These are phyloP conservation scores for Percopsis transmontana DNA, from an alignment of 2,113 vertebrate species.

Conservation along the genomic window DNA sequence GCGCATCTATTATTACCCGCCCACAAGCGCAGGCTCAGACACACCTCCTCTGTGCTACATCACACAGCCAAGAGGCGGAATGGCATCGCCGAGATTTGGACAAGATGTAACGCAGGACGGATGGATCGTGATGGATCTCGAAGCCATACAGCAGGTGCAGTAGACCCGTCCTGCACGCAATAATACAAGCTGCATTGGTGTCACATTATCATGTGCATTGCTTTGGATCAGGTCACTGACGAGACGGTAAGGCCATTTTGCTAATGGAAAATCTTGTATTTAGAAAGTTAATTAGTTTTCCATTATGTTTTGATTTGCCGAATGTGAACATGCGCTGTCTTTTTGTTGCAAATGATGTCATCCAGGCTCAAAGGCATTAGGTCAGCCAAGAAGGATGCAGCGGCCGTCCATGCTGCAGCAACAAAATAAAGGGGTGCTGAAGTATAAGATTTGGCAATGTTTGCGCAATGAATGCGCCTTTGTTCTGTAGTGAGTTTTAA, in stretches of 20 bases:
- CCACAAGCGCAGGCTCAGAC: conserved; percentile 67
- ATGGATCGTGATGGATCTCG: conserved; percentile 30
- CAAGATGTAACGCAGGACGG: conserved; percentile 47
- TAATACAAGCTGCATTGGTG: conserved; percentile 10
- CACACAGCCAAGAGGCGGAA: conserved; percentile 22
- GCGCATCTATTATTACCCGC: conserved; percentile 2
- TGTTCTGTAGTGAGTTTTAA: conserved; percentile 9
- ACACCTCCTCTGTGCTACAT: conserved; percentile 60
- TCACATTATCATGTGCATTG: conserved; percentile 34
- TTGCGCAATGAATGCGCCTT: conserved; percentile 32
- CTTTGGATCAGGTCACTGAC: conserved; percentile 35
- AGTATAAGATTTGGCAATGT: conserved; percentile 43
- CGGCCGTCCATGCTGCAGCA: conserved; percentile 66
- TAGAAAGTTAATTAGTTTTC: conserved; percentile 48
- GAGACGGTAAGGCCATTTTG: conserved; percentile 62
- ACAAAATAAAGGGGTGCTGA: conserved; percentile 63
- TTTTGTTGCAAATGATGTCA: conserved; percentile 43
- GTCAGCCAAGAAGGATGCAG: conserved; percentile 58
- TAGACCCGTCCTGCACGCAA: conserved; percentile 28
- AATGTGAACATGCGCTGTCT: conserved; percentile 18
- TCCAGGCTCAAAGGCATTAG: conserved; percentile 51
- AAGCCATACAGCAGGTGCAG: conserved; percentile 49
- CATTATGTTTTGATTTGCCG: conserved; percentile 1
- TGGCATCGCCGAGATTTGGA: conserved; percentile 34
- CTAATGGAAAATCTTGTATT: conserved; percentile 4